phyloP scores from a whole-genome alignment of 1,140 invertebrate species.

The Leptestheria dahalacensis region DNA sequence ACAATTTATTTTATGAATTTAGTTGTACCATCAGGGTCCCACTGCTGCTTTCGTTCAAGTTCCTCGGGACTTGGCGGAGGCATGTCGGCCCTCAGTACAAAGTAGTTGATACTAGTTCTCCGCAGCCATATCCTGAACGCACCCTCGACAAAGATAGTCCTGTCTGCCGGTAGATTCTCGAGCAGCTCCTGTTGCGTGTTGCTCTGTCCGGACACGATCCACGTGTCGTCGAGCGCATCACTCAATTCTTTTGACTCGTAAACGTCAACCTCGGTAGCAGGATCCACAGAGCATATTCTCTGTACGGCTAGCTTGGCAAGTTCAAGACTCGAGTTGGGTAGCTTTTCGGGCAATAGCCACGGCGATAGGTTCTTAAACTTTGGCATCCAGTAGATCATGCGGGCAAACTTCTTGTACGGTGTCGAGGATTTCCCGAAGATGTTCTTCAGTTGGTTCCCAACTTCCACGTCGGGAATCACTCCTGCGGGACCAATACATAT shows the following conservation, averaged over 20 bases:
- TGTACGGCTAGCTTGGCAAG: constrained; percentile 72
- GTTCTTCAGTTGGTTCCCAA: constrained; percentile 61
- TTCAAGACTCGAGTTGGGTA: constrained; percentile 56
- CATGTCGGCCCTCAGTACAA: constrained; percentile 57
- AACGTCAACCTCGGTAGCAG: constrained; percentile 48
- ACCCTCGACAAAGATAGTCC: constrained; percentile 74
- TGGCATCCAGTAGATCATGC: constrained; percentile 97
- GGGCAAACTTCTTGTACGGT: constrained; percentile 64
- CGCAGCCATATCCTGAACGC: constrained; percentile 66
- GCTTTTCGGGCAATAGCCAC: constrained; percentile 59
- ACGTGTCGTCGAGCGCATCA: constrained; percentile 73
- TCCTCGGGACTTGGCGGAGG: constrained; percentile 23
- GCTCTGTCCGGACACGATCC: constrained; percentile 84
- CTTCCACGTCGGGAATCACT: constrained; percentile 79
- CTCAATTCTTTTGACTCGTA: constrained; percentile 44
- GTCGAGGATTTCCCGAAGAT: constrained; percentile 66
- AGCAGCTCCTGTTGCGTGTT: constrained; percentile 57
- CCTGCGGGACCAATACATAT: too few relatives aligned
- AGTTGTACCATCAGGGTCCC: constrained; percentile 44
- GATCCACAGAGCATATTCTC: constrained; percentile 75
- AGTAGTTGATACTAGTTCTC: constrained; percentile 62
- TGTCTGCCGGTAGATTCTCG: constrained; percentile 43
- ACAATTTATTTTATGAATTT: constrained; percentile 2
- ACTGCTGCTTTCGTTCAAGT: constrained; percentile 23
- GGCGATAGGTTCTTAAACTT: constrained; percentile 87